Evolutionary conservation across 37 sponge, comb jelly and placozoan genomes (phyloP).

Genomic region (Beroe ovata): DNA sequence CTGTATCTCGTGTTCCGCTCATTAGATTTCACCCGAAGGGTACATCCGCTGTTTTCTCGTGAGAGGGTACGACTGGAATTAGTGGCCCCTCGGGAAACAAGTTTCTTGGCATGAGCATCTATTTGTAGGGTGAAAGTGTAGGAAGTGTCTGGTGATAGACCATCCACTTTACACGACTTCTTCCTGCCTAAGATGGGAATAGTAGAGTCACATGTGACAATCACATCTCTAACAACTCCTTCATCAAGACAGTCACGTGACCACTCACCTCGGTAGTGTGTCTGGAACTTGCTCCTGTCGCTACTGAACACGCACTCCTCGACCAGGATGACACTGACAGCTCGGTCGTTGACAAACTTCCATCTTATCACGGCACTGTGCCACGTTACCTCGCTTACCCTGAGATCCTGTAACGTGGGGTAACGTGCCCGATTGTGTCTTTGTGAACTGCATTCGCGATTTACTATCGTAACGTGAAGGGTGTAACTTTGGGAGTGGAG

Average conservation of each 20-base stretch:
- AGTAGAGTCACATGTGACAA: no score
- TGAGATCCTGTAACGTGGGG: neutral
- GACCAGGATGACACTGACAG: neutral
- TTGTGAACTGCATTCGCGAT: no score
- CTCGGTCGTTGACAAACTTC: neutral
- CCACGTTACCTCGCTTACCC: slow-evolving; percentile 13
- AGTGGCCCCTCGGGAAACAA: neutral
- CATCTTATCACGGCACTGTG: neutral
- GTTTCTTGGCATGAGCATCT: neutral
- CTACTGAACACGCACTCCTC: neutral
- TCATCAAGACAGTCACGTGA: no score
- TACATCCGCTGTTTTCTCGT: neutral
- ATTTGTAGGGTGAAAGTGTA: slow-evolving; percentile 48
- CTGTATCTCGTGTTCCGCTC: neutral
- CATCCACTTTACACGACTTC: neutral
- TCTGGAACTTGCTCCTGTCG: neutral
- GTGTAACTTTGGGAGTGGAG: no score
- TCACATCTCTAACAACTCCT: no score
- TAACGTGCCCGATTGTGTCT: no score
- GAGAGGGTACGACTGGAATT: neutral
- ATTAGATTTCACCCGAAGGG: neutral
- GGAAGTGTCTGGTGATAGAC: neutral
- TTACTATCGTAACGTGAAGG: no score
- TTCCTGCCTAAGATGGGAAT: no score
- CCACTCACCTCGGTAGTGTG: slow-evolving; percentile 33